These are phyloP conservation scores for Saccostrea glomerata DNA, from an alignment of 1,140 invertebrate genomes.

Conservation along the genomic window DNA sequence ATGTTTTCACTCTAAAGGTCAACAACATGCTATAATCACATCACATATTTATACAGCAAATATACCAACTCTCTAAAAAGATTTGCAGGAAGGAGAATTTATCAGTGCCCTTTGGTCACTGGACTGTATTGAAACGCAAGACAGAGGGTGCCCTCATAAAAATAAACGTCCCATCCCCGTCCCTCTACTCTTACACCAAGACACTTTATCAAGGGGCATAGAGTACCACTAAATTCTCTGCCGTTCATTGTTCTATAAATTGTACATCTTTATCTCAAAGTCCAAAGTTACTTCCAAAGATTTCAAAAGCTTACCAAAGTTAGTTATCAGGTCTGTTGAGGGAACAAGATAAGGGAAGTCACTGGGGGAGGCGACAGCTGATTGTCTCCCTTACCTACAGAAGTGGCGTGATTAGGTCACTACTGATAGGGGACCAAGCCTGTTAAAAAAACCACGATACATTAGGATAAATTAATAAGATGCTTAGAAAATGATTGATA, in stretches of 20 bases:
- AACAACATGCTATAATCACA: constrained; percentile 19
- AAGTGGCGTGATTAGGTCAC: constrained; percentile 15
- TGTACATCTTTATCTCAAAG: constrained; percentile 27
- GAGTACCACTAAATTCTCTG: constrained; percentile 19
- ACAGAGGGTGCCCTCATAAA: constrained; percentile 26
- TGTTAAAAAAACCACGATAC: constrained; percentile 17
- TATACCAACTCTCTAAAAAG: neutral
- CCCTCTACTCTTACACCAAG: constrained; percentile 3
- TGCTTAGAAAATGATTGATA: constrained; percentile 18
- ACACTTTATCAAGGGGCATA: neutral
- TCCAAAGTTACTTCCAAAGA: constrained; percentile 27
- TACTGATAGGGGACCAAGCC: constrained; percentile 6
- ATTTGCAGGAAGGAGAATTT: neutral
- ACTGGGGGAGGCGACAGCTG: constrained; percentile 1
- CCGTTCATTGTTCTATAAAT: constrained; percentile 20
- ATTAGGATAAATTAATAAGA: constrained; percentile 30
- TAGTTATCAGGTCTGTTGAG: constrained; percentile 4
- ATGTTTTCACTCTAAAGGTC: neutral
- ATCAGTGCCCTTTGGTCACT: constrained; percentile 20
- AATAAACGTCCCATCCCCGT: neutral
- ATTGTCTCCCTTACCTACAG: constrained; percentile 13
- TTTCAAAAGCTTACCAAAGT: constrained; percentile 31
- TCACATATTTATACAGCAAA: neutral
- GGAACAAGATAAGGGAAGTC: neutral
- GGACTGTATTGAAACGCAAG: constrained; percentile 17